phyloP scores from a whole-genome alignment of 1,140 invertebrate genomes.

The Drosophila sulfurigaster region DNA sequence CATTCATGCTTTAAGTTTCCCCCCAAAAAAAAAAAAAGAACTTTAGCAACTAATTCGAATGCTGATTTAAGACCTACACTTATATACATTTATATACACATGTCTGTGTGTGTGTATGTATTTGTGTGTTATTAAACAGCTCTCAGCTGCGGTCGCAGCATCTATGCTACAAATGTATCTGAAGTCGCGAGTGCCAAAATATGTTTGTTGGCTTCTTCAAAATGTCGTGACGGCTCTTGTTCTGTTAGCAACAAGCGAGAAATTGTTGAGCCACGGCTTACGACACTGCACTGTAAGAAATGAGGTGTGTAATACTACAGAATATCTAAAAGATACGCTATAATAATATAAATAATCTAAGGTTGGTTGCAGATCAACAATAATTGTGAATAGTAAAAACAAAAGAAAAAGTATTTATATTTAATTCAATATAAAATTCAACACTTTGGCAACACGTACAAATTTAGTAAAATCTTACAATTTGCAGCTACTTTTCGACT shows the following conservation, averaged over 20 bases:
- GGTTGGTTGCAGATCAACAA: too few relatives aligned
- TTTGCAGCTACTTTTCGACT: background rate
- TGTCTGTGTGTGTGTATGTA: background rate
- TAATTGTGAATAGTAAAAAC: background rate
- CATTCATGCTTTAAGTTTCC: constrained; percentile 29
- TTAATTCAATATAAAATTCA: too few relatives aligned
- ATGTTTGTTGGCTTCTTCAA: constrained; percentile 43
- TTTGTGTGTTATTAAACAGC: constrained; percentile 30
- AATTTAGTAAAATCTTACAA: background rate
- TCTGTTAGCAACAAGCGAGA: constrained; percentile 59
- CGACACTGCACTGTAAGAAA: background rate
- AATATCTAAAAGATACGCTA: too few relatives aligned
- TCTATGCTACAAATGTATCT: constrained; percentile 45
- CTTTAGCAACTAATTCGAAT: constrained; percentile 29
- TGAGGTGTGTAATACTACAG: too few relatives aligned
- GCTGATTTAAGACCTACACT: constrained; percentile 22
- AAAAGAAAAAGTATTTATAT: background rate
- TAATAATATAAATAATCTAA: too few relatives aligned
- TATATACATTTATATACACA: constrained; percentile 9
- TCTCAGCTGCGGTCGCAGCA: constrained; percentile 30
- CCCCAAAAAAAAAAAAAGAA: background rate
- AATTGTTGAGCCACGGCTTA: constrained; percentile 54
- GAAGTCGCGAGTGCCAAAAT: constrained; percentile 43
- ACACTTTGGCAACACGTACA: background rate
- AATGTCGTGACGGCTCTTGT: constrained; percentile 44